Conservation (phyloP, 2,888 invertebrate genomes). For the Clitarchus hookeri region DNA sequence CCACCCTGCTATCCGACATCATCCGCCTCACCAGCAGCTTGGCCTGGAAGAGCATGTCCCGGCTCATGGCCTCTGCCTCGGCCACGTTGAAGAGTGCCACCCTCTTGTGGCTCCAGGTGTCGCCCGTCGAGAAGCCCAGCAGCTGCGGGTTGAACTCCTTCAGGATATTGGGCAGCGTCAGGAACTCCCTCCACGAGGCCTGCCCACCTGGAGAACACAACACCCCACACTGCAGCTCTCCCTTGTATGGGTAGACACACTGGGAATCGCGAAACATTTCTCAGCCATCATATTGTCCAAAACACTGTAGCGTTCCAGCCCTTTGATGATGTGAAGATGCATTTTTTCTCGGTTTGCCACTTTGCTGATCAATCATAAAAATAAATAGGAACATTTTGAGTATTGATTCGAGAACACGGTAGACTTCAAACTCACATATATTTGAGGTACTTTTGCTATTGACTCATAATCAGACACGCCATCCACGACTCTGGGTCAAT, state of each 20-base stretch:
- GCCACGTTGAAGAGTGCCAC: slow-evolving; percentile 40
- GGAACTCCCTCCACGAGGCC: slow-evolving; percentile 58
- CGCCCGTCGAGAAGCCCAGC: slow-evolving; percentile 62
- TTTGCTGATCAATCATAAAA: no score
- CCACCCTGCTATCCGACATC: slow-evolving; percentile 33
- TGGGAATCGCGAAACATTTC: not conserved
- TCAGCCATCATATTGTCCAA: no score
- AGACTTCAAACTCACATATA: no score
- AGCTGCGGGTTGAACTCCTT: slow-evolving; percentile 68
- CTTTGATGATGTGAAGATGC: no score
- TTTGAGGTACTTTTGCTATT: no score
- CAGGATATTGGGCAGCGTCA: slow-evolving; percentile 65
- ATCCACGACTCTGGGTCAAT: no score
- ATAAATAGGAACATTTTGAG: no score
- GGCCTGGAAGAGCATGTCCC: slow-evolving; percentile 40
- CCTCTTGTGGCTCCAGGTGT: slow-evolving; percentile 57
- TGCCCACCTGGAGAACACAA: slow-evolving; percentile 55
- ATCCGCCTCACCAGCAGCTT: slow-evolving; percentile 37
- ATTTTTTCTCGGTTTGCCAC: no score
- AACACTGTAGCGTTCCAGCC: no score
- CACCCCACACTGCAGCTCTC: not conserved
- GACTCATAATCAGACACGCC: no score
- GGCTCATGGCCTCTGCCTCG: slow-evolving; percentile 35
- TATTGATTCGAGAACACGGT: no score
- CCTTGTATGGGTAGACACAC: not conserved